Base-by-base conservation (phyloP, 2,113 vertebrate genomes). In the Lepisosteus osseus region DNA sequence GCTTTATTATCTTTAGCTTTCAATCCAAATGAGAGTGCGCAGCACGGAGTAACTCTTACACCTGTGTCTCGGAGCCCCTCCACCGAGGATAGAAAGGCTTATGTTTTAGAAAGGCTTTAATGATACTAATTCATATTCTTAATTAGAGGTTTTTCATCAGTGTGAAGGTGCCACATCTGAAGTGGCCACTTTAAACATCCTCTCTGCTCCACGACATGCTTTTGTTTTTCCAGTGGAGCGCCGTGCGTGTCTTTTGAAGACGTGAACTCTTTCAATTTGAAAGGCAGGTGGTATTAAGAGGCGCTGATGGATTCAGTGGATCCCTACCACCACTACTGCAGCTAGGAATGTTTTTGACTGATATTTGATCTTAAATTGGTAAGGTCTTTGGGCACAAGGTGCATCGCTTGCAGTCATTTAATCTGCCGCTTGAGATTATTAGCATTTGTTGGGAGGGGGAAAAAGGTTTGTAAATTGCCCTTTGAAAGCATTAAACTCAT, bases 1-100 rank as follows among this genome's bases (percentile, higher is more conserved):
- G 90, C 91, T 89, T 88, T 91, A 92, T 92, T 91, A 90, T 92
- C 90, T 92, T 85, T 86, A 89, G 83, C 85, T 90, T 83, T 83
- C 83, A 78, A 90, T 93, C 89, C 87, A 90, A 88, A 86, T 9
- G 87, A 82, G 69, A 64, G 78, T 86, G 81, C 82, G 78, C 80
- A 85, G 76, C 81, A 68, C 89, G 84, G 83, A 67, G 77, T 87
- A 84, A 77, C 82, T 81, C 74, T 76, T 79, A 81, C 84, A 78
- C 78, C 77, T 82, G 75, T 68, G 83, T 83, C 59, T 69, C 29
- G 68, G 6, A 54, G 70, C 61, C 43, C 40, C 68, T 79, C 73
- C 64, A 61, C 56, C 76, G 72, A 72, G 66, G 68, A 63, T 51
- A 9, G 71, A 72, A 40, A 63, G 59, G 43, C 72, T 64, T 69